Conservation (phyloP, 2,797 vertebrate species). For the Merluccius polli region DNA sequence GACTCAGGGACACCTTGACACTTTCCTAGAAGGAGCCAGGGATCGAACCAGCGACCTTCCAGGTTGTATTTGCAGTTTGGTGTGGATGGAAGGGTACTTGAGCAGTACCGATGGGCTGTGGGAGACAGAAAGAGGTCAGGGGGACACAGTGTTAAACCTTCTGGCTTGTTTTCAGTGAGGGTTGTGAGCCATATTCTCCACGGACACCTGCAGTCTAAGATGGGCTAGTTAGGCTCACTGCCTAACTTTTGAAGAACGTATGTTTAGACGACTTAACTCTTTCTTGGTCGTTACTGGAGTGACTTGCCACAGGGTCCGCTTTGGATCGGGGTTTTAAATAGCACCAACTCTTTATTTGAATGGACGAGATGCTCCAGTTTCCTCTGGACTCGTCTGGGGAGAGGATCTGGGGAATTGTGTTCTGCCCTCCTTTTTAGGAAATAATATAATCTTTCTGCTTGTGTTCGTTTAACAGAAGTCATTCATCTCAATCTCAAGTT, state of each 20-base stretch:
- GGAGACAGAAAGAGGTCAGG: not conserved
- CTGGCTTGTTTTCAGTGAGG: not conserved
- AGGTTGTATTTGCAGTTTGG: not conserved
- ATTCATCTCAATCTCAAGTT: conserved; percentile 18
- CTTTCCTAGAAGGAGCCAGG: not conserved
- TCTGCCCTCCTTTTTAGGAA: conserved; percentile 26
- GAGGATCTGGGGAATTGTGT: conserved; percentile 27
- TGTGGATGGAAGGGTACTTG: not conserved
- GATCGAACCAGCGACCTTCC: not conserved
- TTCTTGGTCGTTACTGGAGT: conserved; percentile 41
- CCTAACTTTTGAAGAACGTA: conserved; percentile 71
- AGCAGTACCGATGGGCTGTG: not conserved
- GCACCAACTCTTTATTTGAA: conserved; percentile 34
- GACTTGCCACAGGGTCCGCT: conserved; percentile 32
- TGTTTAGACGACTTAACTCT: conserved; percentile 57
- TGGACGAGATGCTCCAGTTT: conserved; percentile 30
- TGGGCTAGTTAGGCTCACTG: conserved; percentile 52
- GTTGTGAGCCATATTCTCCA: conserved; percentile 58
- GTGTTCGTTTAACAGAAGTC: conserved; percentile 4
- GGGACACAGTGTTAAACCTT: not conserved
- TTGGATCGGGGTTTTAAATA: conserved; percentile 33
- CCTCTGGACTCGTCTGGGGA: conserved; percentile 25
- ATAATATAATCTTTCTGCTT: conserved; percentile 11
- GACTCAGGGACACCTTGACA: not conserved
- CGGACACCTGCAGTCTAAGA: conserved; percentile 61